phyloP scores from a whole-genome alignment of 2,888 invertebrate genomes.

The Xestobium rufovillosum region DNA sequence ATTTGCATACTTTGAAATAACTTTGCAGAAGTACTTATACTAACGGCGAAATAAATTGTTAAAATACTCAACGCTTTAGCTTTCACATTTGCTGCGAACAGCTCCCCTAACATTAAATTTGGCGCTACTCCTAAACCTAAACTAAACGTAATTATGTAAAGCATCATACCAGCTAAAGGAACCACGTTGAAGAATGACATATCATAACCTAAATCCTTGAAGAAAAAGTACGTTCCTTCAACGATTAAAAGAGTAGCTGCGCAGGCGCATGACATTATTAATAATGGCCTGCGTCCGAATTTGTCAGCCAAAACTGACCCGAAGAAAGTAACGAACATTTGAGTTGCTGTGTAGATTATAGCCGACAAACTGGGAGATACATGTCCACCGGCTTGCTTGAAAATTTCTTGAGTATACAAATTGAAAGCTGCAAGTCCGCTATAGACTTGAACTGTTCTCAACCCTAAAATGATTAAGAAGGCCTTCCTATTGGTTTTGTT shows the following conservation, averaged over 20 bases:
- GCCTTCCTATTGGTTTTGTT: constrained; percentile 53
- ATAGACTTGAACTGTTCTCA: constrained; percentile 34
- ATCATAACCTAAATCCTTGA: constrained; percentile 18
- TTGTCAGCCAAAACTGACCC: constrained; percentile 32
- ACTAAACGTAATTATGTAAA: constrained; percentile 42
- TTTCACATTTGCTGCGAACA: constrained; percentile 47
- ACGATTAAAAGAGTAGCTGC: constrained; percentile 20
- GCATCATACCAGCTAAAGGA: constrained; percentile 41
- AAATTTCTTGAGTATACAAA: constrained; percentile 29
- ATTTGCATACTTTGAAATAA: constrained; percentile 48
- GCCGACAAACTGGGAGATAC: constrained; percentile 33
- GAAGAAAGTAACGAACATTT: constrained; percentile 32
- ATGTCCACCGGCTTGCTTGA: constrained; percentile 30
- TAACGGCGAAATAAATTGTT: constrained; percentile 43
- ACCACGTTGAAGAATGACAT: constrained; percentile 33
- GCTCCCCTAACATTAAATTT: constrained; percentile 44
- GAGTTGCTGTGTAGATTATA: constrained; percentile 40
- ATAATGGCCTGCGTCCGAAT: constrained; percentile 41
- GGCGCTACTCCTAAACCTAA: constrained; percentile 46
- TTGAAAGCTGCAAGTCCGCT: constrained; percentile 25
- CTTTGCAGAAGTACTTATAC: constrained; percentile 40
- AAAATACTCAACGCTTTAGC: constrained; percentile 48
- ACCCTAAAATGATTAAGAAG: constrained; percentile 50
- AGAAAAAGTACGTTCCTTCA: constrained; percentile 26
- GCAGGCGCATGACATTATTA: constrained; percentile 45